Evolutionary conservation across 2,113 vertebrate genomes (phyloP).

Genomic region (Caretta caretta): DNA sequence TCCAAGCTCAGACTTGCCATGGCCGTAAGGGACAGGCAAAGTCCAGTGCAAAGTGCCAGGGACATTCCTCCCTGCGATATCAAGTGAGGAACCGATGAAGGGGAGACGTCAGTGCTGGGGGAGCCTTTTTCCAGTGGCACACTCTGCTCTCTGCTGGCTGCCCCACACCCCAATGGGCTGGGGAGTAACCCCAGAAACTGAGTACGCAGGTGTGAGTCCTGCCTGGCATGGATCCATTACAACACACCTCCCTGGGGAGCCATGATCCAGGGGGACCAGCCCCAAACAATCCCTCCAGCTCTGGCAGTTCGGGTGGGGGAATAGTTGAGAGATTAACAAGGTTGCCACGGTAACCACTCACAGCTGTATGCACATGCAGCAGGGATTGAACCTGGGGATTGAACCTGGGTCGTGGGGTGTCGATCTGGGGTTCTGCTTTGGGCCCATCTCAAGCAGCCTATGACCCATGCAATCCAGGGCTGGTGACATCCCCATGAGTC

Average conservation of each 20-base stretch:
- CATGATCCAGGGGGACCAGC: background rate
- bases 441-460: background rate
- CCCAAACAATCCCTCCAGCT: background rate
- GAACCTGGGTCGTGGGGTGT: background rate
- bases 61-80: background rate
- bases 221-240: background rate
- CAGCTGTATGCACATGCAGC: background rate
- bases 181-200: background rate
- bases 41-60: background rate
- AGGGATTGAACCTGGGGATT: background rate
- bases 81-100: background rate
- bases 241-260: background rate
- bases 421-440: background rate
- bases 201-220: background rate
- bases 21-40: background rate
- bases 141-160: background rate
- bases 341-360: background rate
- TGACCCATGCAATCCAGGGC: background rate
- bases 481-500: rapidly evolving
- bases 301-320: too few species aligned
- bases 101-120: background rate
- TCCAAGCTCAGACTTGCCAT: background rate
- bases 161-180: background rate
- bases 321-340: background rate
- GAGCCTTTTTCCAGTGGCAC: background rate